A percentile compares a stretch with the other conserved stretches of the same genome.
These are phyloP conservation scores for Drosophila triauraria DNA, from an alignment of 1,140 invertebrate genomes.

Conservation along the genomic window DNA sequence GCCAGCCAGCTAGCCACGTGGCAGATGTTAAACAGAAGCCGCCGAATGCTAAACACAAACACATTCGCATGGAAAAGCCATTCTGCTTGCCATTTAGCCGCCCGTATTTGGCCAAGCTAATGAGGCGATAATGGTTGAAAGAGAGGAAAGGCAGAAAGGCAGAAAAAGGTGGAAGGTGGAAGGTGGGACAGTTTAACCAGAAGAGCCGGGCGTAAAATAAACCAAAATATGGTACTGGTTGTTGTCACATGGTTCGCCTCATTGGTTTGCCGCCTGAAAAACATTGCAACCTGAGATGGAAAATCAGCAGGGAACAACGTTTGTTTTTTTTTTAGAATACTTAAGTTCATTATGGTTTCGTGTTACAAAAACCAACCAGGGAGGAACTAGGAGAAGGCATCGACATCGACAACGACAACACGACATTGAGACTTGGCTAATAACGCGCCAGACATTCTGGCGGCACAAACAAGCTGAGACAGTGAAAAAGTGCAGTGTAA, in stretches of 20 bases:
- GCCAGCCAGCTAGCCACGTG: slow-evolving; percentile 31
- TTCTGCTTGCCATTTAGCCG: slow-evolving; percentile 42
- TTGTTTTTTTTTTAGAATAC: slow-evolving; percentile 35
- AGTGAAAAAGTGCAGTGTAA: slow-evolving; percentile 21
- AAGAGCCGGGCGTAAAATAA: slow-evolving; percentile 44
- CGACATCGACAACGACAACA: slow-evolving; percentile 10
- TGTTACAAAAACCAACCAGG: slow-evolving; percentile 38
- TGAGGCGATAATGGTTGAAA: slow-evolving; percentile 52
- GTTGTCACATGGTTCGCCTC: slow-evolving; percentile 58
- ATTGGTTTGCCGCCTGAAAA: slow-evolving; percentile 59
- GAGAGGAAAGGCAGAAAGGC: slow-evolving; percentile 3
- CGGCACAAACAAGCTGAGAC: slow-evolving; percentile 46
- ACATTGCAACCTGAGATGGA: slow-evolving; percentile 33
- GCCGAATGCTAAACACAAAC: slow-evolving; percentile 29
- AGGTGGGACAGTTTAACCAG: slow-evolving; percentile 30
- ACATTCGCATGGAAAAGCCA: slow-evolving; percentile 33
- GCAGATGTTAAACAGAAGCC: slow-evolving; percentile 48
- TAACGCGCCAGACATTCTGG: slow-evolving; percentile 47
- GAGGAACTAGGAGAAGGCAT: slow-evolving; percentile 8
- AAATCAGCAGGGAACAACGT: slow-evolving; percentile 9
- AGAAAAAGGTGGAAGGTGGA: slow-evolving; percentile 6
- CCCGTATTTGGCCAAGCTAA: slow-evolving; percentile 73
- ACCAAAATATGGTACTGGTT: slow-evolving; percentile 42
- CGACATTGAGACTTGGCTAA: slow-evolving; percentile 21
- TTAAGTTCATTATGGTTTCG: slow-evolving; percentile 73